These are phyloP conservation scores for Petromus typicus DNA, from an alignment of 2,113 vertebrate species.

Conservation along the genomic window DNA sequence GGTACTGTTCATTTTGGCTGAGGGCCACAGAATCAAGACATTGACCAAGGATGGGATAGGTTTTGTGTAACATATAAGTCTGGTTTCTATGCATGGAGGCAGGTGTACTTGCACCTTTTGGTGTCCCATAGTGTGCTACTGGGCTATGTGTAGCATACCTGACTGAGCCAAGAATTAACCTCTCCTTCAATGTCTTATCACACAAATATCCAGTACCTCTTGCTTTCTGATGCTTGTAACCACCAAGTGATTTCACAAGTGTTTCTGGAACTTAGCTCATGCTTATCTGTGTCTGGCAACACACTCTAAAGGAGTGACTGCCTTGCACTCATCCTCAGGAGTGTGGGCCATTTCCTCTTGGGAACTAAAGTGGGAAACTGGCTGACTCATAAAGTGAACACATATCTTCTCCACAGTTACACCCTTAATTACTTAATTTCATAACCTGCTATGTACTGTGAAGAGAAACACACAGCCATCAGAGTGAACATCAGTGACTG, in stretches of 20 bases:
- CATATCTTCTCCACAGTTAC: background rate
- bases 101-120: too few species aligned
- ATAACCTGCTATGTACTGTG: constrained; percentile 59
- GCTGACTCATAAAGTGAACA: background rate
- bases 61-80: too few species aligned
- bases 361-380: constrained; percentile 51
- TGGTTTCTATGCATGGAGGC: too few species aligned
- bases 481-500: background rate
- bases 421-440: constrained; percentile 33
- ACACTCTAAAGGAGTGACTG: background rate
- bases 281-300: constrained; percentile 13
- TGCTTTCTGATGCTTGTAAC: background rate
- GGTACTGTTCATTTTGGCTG: too few species aligned
- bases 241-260: constrained; percentile 4
- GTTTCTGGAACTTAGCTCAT: constrained; percentile 28
- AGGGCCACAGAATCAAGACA: too few species aligned
- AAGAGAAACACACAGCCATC: constrained; percentile 1
- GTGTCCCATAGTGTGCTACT: too few species aligned
- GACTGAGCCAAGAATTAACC: too few species aligned
- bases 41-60: too few species aligned
- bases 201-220: constrained; percentile 41
- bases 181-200: background rate
- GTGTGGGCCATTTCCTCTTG: constrained; percentile 49
- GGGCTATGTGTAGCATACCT: too few species aligned
- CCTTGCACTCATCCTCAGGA: constrained; percentile 15